Conservation (phyloP, 2,797 vertebrate genomes). For the Channa striata region DNA sequence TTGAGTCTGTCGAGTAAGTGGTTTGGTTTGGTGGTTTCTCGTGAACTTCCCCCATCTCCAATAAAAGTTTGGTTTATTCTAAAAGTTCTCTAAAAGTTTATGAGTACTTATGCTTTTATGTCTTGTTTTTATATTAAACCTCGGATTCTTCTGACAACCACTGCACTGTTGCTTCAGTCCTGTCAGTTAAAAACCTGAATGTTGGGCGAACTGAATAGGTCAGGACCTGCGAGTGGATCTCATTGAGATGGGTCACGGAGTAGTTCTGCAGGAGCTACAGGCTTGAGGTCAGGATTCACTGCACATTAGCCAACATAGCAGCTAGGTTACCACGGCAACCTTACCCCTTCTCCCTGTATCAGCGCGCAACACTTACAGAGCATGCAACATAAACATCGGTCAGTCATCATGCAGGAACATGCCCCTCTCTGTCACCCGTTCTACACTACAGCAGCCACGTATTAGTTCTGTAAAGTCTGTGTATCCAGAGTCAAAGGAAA, state of each 20-base stretch:
- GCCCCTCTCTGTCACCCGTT: slow-evolving; percentile 30
- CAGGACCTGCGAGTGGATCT: slow-evolving; percentile 41
- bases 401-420: slow-evolving; percentile 72
- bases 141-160: too few species aligned
- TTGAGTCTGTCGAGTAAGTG: not conserved
- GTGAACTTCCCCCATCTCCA: not conserved
- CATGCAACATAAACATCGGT: slow-evolving; percentile 74
- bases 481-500: not conserved
- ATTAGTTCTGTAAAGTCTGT: slow-evolving; percentile 41
- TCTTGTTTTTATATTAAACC: too few species aligned
- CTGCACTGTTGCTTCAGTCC: too few species aligned
- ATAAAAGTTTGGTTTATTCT: not conserved
- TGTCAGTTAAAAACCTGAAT: not conserved
- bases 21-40: not conserved
- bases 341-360: slow-evolving; percentile 63
- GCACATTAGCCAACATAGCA: slow-evolving; percentile 51
- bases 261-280: slow-evolving; percentile 53
- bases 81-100: too few species aligned
- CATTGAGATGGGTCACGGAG: slow-evolving; percentile 39
- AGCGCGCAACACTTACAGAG: slow-evolving; percentile 72
- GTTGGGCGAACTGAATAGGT: slow-evolving; percentile 69
- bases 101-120: too few species aligned
- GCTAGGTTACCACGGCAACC: slow-evolving; percentile 58
- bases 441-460: slow-evolving; percentile 8
- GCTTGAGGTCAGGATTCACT: slow-evolving; percentile 59